Evolutionary conservation across 2,888 invertebrate genomes (phyloP), one percentile per base, ranked within the genome.

Genomic region (Metacarcinus magister): DNA sequence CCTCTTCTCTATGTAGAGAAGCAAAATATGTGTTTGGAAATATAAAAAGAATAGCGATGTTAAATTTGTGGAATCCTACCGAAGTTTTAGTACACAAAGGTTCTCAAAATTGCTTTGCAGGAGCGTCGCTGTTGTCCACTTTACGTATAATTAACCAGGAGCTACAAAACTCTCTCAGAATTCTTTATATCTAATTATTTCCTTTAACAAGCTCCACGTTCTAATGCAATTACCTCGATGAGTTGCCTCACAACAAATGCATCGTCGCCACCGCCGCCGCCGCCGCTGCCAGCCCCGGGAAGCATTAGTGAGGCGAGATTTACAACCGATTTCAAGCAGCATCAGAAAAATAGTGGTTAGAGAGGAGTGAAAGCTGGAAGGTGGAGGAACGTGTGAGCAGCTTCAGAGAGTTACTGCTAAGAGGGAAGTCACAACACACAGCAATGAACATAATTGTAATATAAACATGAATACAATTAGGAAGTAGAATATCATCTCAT

Each of bases 131-230:
- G 39, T 28, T 75, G 39, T 75, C n/a, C 54, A 48, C 48, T 32
- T 48, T 87, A 13, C 48, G 39, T 54, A 39, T 89, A 54, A 94
- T 60, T 60, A 89, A 89, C 89, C 94, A 54, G 48, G 39, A 48
- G 19, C 60, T 90, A 10, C 89, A 54, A 54, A 90, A 44, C 94
- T 39, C 89, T 32, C 23, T 46, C 23, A 39, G 32, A 94, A 90
- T 54, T 54, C 39, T 89, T 90, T 89, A 94, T 89, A 89, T 89
- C 16, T 94, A 46, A 94, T n/a, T 48, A 94, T 60, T 94, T 89
- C 48, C 23, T 89, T 32, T 60, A 28, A 89, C 94, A 54, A 94
- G 89, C 89, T 48, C 16, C 0, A 19, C 19, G 39, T 75, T 89
- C 44, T 89, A 89, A 13, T 23, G 54, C 94, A 94, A 94, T 90